Evolutionary conservation across 1,140 invertebrate genomes (phyloP), one percentile per base, ranked within the genome.

Genomic region (Phthorimaea operculella): DNA sequence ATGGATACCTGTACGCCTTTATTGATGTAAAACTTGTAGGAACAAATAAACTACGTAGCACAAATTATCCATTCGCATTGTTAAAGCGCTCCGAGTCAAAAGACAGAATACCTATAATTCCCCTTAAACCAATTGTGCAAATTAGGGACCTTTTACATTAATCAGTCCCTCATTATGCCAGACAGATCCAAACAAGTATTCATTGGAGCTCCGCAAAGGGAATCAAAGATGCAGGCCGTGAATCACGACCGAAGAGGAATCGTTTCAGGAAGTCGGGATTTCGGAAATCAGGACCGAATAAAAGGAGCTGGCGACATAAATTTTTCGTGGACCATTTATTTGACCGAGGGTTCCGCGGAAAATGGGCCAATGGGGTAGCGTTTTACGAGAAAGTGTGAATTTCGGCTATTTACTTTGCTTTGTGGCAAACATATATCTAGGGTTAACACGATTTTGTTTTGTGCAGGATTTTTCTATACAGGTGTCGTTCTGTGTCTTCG

Each of bases 301-400:
- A 61, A 60, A 54, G 59, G 54, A 60, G 60, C 60, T 58, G 64
- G 58, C 54, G 54, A 63, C 73, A 77, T 79, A 80, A 79, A 79
- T 79, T 82, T 71, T 76, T 70, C 70, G 60, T 63, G 72, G 70
- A 62, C 72, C 76, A 79, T 82, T 82, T 79, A 74, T 79, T 79
- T 73, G 64, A 66, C 63, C 67, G 63, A 66, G 68, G 67, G 65
- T 58, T 65, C 63, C 54, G 51, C 61, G 50, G 60, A 66, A 75
- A 77, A 72, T 73, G 64, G 74, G 76, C 54, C 72, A 68, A 52
- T 63, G 58, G 63, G 62, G 60, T 59, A 52, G 36, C 60, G 52
- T 60, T 68, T 62, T 57, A 61, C 58, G 55, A 61, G 55, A 58
- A 64, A 28, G 21, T 28, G 21, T 28, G 21, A 28, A 39, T 39